Evolutionary conservation across 1,140 invertebrate species (phyloP).

Genomic region (Reticulitermes speratus): DNA sequence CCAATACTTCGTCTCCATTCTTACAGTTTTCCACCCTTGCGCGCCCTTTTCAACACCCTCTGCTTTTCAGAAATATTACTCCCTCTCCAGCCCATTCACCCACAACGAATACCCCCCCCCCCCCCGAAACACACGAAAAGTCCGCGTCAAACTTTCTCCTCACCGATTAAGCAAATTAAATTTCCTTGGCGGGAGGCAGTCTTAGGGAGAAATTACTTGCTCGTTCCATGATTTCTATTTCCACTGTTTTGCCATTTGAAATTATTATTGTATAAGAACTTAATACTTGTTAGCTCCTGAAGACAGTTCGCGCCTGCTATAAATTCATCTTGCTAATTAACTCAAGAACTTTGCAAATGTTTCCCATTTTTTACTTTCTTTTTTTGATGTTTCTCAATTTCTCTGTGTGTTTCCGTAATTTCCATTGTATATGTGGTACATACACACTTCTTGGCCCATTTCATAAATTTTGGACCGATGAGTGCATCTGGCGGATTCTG

Average conservation of each 20-base stretch:
- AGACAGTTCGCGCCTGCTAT: conserved; percentile 3
- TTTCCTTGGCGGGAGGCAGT: conserved; percentile 11
- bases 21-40: not conserved
- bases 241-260: conserved; percentile 15
- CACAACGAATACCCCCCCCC: not conserved
- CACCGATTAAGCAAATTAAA: conserved; percentile 16
- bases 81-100: not conserved
- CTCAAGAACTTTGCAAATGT: not conserved
- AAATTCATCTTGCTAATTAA: conserved; percentile 10
- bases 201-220: conserved; percentile 7
- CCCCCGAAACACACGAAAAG: not conserved
- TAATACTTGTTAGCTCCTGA: not conserved
- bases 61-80: not conserved
- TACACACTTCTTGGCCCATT: not conserved
- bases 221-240: not conserved
- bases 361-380: not conserved
- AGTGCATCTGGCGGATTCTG: not conserved
- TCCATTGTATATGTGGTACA: not conserved
- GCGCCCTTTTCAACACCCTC: not conserved
- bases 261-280: conserved; percentile 18
- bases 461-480: not conserved
- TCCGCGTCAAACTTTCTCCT: conserved; percentile 14
- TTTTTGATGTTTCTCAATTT: not conserved
- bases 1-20: not conserved
- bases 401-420: not conserved